A percentile compares a stretch with the other conserved stretches of the same genome.
These are phyloP conservation scores for Dyspetes luteomarginatus DNA, from an alignment of 2,888 invertebrate genomes.

Conservation along the genomic window DNA sequence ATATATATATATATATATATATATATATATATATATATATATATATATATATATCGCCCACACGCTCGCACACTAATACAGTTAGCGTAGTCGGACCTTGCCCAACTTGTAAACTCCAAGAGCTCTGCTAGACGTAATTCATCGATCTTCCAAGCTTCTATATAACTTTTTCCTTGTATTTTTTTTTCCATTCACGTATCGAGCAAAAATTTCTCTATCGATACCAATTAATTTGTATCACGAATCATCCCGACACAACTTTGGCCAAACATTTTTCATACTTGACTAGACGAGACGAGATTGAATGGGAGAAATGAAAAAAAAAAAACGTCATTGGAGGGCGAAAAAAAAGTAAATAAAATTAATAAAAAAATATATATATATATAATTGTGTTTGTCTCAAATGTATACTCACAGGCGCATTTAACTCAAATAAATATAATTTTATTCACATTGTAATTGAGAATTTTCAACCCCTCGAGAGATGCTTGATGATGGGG, in stretches of 20 bases:
- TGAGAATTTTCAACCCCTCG: no score
- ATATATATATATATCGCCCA: neutral
- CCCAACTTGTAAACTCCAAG: conserved; percentile 8
- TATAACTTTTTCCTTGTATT: conserved; percentile 8
- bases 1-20: neutral
- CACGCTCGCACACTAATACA: neutral
- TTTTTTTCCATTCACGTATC: no score
- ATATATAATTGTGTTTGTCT: no score
- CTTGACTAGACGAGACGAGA: no score
- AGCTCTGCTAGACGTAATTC: neutral
- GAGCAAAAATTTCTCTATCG: neutral
- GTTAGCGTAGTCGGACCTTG: conserved; percentile 20
- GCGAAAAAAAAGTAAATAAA: no score
- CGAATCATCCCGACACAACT: neutral
- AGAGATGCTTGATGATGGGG: no score
- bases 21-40: neutral
- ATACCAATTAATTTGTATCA: neutral
- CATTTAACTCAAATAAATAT: no score
- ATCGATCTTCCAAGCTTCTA: neutral
- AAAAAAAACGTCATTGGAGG: no score
- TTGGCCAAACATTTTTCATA: neutral
- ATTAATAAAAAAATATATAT: no score
- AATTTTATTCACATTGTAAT: no score
- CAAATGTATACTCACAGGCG: no score
- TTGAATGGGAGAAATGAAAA: no score